These are phyloP conservation scores for Catostylus mosaicus DNA, from an alignment of 30 jellyfish, hydroid and myxozoan species.

Conservation along the genomic window DNA sequence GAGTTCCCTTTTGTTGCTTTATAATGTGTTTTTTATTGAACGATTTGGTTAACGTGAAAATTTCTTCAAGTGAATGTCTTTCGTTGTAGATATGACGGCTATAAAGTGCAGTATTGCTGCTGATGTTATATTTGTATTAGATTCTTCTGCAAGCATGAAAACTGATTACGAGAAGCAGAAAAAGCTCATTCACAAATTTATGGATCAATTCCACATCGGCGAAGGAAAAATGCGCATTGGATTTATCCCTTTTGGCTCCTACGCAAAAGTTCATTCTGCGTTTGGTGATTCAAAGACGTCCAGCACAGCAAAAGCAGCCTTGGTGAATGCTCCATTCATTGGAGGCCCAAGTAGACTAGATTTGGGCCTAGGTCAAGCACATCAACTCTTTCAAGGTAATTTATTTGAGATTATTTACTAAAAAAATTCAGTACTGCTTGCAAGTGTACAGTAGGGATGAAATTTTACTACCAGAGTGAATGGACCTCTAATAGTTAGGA, in stretches of 20 bases:
- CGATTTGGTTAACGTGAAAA: too few relatives aligned
- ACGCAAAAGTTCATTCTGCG: slow-evolving; percentile 27
- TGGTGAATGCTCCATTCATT: slow-evolving; percentile 54
- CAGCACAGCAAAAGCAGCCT: slow-evolving; percentile 29
- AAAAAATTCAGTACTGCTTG: too few relatives aligned
- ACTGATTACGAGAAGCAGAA: slow-evolving; percentile 44
- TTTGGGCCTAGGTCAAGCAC: slow-evolving; percentile 43
- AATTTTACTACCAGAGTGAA: too few relatives aligned
- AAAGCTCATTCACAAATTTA: slow-evolving; percentile 14
- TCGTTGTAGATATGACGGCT: background rate
- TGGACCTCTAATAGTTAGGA: too few relatives aligned
- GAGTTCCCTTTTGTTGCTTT: too few relatives aligned
- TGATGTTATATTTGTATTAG: slow-evolving; percentile 60
- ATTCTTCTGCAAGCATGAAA: slow-evolving; percentile 69
- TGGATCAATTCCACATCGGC: slow-evolving; percentile 33
- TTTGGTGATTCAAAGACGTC: slow-evolving; percentile 13
- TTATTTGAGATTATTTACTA: background rate
- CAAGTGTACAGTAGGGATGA: too few relatives aligned
- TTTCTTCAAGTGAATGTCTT: too few relatives aligned
- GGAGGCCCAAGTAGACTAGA: slow-evolving; percentile 71
- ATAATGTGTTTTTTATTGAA: too few relatives aligned
- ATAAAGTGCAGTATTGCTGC: slow-evolving; percentile 32
- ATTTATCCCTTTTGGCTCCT: slow-evolving; percentile 47
- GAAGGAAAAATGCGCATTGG: slow-evolving; percentile 33
- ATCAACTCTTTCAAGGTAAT: slow-evolving; percentile 16